phyloP scores from a whole-genome alignment of 2,888 invertebrate species.

The Caenorhabditis imperialis region DNA sequence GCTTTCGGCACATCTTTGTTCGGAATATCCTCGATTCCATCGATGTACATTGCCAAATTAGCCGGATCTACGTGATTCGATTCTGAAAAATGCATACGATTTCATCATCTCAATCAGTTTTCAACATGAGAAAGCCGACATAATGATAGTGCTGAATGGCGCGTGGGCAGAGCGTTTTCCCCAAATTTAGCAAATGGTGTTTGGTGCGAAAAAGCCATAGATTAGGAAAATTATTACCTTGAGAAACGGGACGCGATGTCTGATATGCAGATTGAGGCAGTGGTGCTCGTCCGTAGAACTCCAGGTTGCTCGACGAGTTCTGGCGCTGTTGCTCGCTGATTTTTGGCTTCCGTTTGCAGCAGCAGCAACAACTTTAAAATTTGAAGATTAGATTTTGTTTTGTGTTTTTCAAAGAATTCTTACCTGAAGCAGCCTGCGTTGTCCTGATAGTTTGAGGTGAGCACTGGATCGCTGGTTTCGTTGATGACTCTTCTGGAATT shows the following conservation, averaged over 20 bases:
- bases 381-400: not conserved
- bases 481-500: conserved; percentile 48
- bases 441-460: conserved; percentile 18
- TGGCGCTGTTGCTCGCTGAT: too few relatives aligned
- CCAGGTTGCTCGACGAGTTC: too few relatives aligned
- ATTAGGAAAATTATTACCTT: too few relatives aligned
- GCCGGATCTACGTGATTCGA: conserved; percentile 4
- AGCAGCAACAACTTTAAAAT: conserved; percentile 5
- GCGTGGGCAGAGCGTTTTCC: conserved; percentile 4
- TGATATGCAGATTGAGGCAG: conserved; percentile 35
- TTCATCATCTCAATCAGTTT: too few relatives aligned
- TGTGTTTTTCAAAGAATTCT: not conserved
- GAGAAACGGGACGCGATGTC: not conserved
- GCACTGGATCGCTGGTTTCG: conserved; percentile 17
- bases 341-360: conserved; percentile 6
- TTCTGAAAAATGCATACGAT: conserved; percentile 13
- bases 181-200: conserved; percentile 7
- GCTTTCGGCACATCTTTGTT: conserved; percentile 4
- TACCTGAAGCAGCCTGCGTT: conserved; percentile 8
- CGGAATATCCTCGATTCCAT: conserved; percentile 33
- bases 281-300: conserved; percentile 29
- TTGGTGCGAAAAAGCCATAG: too few relatives aligned
- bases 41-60: conserved; percentile 38
- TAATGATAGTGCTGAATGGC: too few relatives aligned
- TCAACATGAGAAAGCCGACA: too few relatives aligned